Conservation (phyloP, 2,888 invertebrate genomes). For the Omphaloscelis lunosa region DNA sequence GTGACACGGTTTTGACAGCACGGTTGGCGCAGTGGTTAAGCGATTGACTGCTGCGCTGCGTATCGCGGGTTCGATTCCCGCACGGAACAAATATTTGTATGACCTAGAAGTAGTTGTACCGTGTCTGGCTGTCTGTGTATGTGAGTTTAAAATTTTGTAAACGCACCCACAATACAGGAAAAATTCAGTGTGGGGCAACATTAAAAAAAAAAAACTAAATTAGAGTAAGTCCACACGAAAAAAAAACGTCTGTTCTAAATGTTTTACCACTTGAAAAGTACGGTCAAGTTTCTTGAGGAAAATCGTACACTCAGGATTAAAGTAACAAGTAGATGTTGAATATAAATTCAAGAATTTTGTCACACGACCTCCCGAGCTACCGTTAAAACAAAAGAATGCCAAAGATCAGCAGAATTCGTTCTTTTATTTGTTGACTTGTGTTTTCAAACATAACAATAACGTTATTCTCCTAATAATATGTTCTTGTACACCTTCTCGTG, state of each 20-base stretch:
- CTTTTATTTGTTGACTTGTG: background rate
- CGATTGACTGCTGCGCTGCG: too few relatives aligned
- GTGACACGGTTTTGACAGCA: too few relatives aligned
- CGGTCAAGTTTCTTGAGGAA: slow-evolving; percentile 34
- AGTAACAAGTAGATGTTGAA: slow-evolving; percentile 20
- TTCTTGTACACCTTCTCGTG: background rate
- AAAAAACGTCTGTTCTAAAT: slow-evolving; percentile 20
- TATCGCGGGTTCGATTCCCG: too few relatives aligned
- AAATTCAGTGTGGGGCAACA: too few relatives aligned
- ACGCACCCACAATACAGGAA: too few relatives aligned
- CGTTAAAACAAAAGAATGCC: slow-evolving; percentile 49
- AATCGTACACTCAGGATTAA: slow-evolving; percentile 45
- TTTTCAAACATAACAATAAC: slow-evolving; percentile 4
- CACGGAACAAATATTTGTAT: too few relatives aligned
- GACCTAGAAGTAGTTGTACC: too few relatives aligned
- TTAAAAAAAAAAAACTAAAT: slow-evolving; percentile 21
- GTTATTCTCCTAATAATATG: background rate
- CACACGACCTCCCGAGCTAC: slow-evolving; percentile 25
- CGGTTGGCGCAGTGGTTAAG: too few relatives aligned
- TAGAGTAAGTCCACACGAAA: slow-evolving; percentile 21
- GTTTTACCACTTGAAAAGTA: slow-evolving; percentile 36
- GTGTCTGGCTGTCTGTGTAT: too few relatives aligned
- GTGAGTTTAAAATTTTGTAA: too few relatives aligned
- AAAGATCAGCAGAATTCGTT: background rate
- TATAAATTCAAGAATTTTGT: slow-evolving; percentile 29